Percentiles rank a stretch among this genome's conserved stretches.
Evolutionary conservation across 2,113 vertebrate genomes (phyloP).

Genomic region (Elaphurus davidianus): DNA sequence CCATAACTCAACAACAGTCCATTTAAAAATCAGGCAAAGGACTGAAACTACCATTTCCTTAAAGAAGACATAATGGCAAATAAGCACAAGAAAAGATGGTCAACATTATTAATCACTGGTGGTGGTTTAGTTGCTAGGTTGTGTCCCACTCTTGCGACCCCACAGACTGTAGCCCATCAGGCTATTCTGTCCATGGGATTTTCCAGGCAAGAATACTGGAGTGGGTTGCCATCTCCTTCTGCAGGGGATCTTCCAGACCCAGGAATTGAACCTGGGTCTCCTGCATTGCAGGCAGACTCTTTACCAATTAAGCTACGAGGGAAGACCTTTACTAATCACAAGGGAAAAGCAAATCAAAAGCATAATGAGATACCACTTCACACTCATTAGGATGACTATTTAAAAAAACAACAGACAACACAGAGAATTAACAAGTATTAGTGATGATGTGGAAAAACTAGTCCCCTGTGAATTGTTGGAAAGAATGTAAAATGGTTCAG

Average conservation of each 20-base stretch:
- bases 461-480: neutral
- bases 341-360: neutral
- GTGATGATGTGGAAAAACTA: neutral
- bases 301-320: neutral
- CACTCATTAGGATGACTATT: neutral
- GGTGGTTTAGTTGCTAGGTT: neutral
- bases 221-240: neutral
- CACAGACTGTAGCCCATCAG: neutral
- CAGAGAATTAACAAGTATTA: neutral
- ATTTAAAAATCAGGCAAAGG: neutral
- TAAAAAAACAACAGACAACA: neutral
- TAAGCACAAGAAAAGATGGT: neutral
- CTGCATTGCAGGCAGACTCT: neutral
- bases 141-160: neutral
- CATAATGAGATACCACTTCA: neutral
- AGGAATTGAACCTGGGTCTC: neutral
- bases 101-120: neutral
- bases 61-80: neutral
- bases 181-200: neutral
- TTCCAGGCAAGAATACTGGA: neutral
- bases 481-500: neutral
- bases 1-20: neutral
- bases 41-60: neutral
- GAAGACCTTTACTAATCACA: neutral
- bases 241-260: neutral